A percentile compares a stretch with the other conserved stretches of the same genome.
Evolutionary conservation across 2,888 invertebrate species (phyloP).

Genomic region (Lymantria dispar): DNA sequence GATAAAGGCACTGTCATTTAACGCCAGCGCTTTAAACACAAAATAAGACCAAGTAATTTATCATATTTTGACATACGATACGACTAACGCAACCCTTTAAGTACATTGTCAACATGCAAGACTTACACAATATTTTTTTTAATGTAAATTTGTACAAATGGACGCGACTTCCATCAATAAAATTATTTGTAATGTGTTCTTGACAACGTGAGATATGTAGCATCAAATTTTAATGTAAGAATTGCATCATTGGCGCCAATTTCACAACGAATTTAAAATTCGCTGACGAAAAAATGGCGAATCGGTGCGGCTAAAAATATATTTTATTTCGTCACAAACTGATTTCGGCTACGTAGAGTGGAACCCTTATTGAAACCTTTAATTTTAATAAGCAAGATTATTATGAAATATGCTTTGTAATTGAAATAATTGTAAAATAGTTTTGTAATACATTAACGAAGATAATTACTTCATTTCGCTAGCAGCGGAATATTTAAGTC

Average conservation of each 20-base stretch:
- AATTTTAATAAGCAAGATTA: slow-evolving; percentile 2
- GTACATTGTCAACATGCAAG: slow-evolving; percentile 27
- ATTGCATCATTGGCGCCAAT: slow-evolving; percentile 32
- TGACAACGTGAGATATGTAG: slow-evolving; percentile 28
- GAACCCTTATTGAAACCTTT: slow-evolving; percentile 17
- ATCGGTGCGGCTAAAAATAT: slow-evolving; percentile 2
- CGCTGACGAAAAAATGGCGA: slow-evolving; percentile 16
- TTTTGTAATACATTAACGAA: too few species aligned
- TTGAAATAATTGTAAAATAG: too few species aligned
- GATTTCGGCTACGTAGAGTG: slow-evolving; percentile 3
- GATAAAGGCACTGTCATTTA: not conserved
- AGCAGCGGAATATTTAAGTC: too few species aligned
- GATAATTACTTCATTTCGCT: too few species aligned
- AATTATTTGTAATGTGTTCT: slow-evolving; percentile 23
- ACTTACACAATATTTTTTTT: slow-evolving; percentile 29
- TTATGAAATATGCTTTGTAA: too few species aligned
- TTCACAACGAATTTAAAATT: slow-evolving; percentile 18
- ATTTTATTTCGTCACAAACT: slow-evolving; percentile 19
- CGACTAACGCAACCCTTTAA: slow-evolving; percentile 25
- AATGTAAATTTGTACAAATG: slow-evolving; percentile 25
- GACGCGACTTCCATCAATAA: slow-evolving; percentile 32
- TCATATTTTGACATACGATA: slow-evolving; percentile 34
- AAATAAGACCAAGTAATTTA: slow-evolving; percentile 23
- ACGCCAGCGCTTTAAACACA: not conserved
- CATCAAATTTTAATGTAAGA: slow-evolving; percentile 18